Conservation (phyloP, 2,113 vertebrate genomes). For the Atherinomorus stipes region DNA sequence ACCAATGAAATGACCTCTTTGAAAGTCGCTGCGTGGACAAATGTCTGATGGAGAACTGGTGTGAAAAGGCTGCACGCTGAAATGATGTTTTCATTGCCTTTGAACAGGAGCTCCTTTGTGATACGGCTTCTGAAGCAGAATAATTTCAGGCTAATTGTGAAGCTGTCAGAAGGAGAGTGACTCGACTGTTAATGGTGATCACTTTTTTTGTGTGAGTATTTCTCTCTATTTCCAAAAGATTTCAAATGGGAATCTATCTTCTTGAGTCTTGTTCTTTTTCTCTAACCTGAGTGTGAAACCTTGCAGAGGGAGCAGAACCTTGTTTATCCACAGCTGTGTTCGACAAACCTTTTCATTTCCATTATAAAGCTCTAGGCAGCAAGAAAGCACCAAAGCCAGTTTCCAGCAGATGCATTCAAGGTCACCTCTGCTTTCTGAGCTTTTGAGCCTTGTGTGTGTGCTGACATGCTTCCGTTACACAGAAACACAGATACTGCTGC, state of each 20-base stretch:
- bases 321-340: constrained; percentile 26
- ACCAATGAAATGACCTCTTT: constrained; percentile 48
- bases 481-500: neutral
- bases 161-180: constrained; percentile 51
- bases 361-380: constrained; percentile 50
- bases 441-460: constrained; percentile 1
- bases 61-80: constrained; percentile 9
- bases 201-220: neutral
- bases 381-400: constrained; percentile 49
- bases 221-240: neutral
- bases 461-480: constrained; percentile 12
- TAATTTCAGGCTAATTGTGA: constrained; percentile 71
- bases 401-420: constrained; percentile 56
- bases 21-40: constrained; percentile 34
- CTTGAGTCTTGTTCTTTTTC: neutral
- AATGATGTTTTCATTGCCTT: constrained; percentile 39
- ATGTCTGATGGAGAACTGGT: constrained; percentile 46
- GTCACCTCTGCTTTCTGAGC: constrained; percentile 57
- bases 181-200: constrained; percentile 62
- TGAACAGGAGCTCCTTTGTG: constrained; percentile 66
- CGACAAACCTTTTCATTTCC: constrained; percentile 45
- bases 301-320: constrained; percentile 34
- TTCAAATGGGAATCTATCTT: neutral
- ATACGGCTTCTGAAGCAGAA: constrained; percentile 57
- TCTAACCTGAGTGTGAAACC: constrained; percentile 27